Percentiles rank a stretch among this genome's conserved stretches.
These are phyloP conservation scores for Troilus luridus DNA, from an alignment of 2,888 invertebrate species.

Conservation along the genomic window DNA sequence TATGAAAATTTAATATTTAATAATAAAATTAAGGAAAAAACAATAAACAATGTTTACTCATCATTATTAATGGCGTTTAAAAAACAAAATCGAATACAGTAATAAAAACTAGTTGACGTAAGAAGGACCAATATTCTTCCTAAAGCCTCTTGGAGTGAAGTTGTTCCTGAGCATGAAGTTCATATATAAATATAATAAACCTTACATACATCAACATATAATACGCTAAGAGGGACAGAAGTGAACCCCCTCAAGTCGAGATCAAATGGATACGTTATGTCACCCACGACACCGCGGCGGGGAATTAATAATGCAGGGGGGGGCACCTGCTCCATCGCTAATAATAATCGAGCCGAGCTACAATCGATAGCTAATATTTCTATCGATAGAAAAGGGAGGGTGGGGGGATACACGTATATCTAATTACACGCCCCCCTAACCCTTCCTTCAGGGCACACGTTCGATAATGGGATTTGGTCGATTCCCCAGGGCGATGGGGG, in stretches of 20 bases:
- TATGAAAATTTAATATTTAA: too few relatives aligned
- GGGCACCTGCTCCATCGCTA: conserved; percentile 37
- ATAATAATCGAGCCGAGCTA: conserved; percentile 4
- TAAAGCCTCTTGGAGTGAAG: too few relatives aligned
- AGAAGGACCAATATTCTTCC: too few relatives aligned
- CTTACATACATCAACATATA: too few relatives aligned
- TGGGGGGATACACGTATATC: conserved; percentile 44
- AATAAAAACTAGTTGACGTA: too few relatives aligned
- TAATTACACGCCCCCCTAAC: conserved; percentile 37
- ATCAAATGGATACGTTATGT: conserved; percentile 24
- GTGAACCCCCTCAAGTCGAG: not conserved
- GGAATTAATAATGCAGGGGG: conserved; percentile 26
- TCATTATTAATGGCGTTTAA: too few relatives aligned
- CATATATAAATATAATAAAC: too few relatives aligned
- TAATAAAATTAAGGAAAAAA: too few relatives aligned
- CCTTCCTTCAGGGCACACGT: conserved; percentile 28
- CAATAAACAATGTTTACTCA: too few relatives aligned
- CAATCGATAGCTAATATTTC: conserved; percentile 31
- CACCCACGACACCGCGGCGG: not conserved
- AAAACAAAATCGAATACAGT: too few relatives aligned
- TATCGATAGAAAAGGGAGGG: not conserved
- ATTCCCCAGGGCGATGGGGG: not conserved
- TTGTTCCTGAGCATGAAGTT: too few relatives aligned
- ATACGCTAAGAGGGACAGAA: too few relatives aligned
- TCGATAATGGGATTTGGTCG: conserved; percentile 37